Conservation (phyloP, 2,888 invertebrate species). For the Himalopsyche japonica region DNA sequence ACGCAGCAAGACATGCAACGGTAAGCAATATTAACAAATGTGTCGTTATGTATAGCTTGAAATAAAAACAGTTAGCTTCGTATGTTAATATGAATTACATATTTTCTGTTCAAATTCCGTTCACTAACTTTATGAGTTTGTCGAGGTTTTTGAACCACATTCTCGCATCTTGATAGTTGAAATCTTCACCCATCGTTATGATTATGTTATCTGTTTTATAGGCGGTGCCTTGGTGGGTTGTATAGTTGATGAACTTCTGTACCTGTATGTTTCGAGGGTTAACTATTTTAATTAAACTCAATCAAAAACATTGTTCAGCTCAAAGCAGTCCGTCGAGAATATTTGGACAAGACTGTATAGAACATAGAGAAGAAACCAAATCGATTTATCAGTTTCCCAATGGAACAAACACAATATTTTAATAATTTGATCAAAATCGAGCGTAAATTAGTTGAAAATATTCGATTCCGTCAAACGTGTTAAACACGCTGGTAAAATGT, state of each 20-base stretch:
- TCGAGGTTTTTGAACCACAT: conserved; percentile 87
- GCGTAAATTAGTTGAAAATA: no score
- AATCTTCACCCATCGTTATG: conserved; percentile 92
- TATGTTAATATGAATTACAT: background rate
- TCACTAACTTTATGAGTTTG: conserved; percentile 77
- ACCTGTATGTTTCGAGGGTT: conserved; percentile 51
- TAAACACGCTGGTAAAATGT: no score
- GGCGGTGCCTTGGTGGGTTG: conserved; percentile 55
- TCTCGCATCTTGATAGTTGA: conserved; percentile 77
- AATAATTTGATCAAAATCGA: no score
- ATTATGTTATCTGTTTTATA: conserved; percentile 77
- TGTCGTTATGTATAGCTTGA: background rate
- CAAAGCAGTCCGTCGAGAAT: no score
- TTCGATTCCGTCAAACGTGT: no score
- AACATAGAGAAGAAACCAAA: no score
- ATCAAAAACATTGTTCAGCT: no score
- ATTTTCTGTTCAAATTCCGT: background rate
- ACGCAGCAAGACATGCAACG: no score
- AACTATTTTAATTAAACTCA: no score
- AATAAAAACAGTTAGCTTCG: background rate
- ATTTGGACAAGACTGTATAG: no score
- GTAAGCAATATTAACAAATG: background rate
- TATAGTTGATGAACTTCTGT: conserved; percentile 60
- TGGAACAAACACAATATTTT: no score
- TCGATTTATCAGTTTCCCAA: no score